Evolutionary conservation across 2,113 vertebrate genomes (phyloP).

Genomic region (Passerina amoena): DNA sequence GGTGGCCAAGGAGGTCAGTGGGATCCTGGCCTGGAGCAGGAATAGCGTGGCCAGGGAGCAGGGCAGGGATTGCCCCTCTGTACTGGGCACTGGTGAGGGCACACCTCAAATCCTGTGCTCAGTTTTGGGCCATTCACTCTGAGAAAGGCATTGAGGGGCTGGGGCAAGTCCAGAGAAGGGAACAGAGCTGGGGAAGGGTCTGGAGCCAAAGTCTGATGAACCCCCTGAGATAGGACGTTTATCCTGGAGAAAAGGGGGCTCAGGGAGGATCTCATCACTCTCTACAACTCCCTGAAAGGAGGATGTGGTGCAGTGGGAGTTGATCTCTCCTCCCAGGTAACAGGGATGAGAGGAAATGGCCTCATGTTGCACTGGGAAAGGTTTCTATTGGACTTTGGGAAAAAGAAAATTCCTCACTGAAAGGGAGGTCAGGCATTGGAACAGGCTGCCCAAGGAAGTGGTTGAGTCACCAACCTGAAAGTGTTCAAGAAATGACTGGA

Average conservation of each 20-base stretch:
- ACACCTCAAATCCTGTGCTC: too few species aligned
- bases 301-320: fast-evolving
- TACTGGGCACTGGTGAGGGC: too few species aligned
- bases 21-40: too few species aligned
- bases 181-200: background rate
- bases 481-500: background rate
- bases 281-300: background rate
- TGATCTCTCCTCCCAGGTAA: background rate
- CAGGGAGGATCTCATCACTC: background rate
- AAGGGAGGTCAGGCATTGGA: background rate
- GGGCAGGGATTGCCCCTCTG: background rate
- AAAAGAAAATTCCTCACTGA: background rate
- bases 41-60: background rate
- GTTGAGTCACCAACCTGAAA: background rate
- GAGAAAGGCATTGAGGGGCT: background rate
- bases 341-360: background rate
- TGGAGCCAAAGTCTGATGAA: background rate
- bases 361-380: background rate
- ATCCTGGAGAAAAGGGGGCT: background rate
- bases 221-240: too few species aligned
- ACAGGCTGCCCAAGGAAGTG: background rate
- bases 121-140: background rate
- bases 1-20: background rate
- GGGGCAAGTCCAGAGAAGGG: background rate
- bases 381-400: background rate